Conservation (phyloP, 30 jellyfish, hydroid and myxozoan species). For the Aurelia coerulea region DNA sequence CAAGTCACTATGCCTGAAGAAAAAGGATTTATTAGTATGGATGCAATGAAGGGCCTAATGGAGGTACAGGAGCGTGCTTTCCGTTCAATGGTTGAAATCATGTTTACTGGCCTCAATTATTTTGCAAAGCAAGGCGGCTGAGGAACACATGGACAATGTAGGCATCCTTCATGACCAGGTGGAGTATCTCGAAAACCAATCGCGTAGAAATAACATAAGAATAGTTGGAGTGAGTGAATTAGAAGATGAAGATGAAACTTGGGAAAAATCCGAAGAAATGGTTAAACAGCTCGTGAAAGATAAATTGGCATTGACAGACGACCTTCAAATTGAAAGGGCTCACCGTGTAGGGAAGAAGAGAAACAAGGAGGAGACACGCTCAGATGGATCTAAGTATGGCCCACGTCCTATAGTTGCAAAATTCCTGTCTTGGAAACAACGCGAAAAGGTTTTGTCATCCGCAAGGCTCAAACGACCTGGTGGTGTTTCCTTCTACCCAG, state of each 20-base stretch:
- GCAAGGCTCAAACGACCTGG: background rate
- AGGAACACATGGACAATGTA: constrained; percentile 8
- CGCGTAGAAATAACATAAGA: constrained; percentile 8
- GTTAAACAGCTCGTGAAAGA: constrained; percentile 26
- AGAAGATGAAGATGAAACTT: constrained; percentile 8
- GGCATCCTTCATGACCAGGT: constrained; percentile 8
- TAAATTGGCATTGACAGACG: background rate
- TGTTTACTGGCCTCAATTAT: background rate
- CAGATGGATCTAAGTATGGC: constrained; percentile 9
- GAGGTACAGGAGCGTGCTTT: no score
- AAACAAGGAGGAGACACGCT: constrained; percentile 10
- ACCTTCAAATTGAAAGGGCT: no score
- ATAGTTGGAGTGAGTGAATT: constrained; percentile 15
- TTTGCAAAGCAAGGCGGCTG: constrained; percentile 11
- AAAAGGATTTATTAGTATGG: constrained; percentile 2
- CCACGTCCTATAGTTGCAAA: background rate
- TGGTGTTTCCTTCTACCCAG: background rate
- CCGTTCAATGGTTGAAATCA: no score
- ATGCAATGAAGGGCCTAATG: constrained; percentile 5
- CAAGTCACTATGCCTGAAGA: background rate
- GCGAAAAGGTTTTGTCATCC: background rate
- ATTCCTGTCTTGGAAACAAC: constrained; percentile 2
- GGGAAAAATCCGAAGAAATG: background rate
- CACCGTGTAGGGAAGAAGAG: background rate
- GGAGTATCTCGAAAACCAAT: constrained; percentile 7